phyloP scores from a whole-genome alignment of 1,140 invertebrate species.

The Bemisia tabaci region DNA sequence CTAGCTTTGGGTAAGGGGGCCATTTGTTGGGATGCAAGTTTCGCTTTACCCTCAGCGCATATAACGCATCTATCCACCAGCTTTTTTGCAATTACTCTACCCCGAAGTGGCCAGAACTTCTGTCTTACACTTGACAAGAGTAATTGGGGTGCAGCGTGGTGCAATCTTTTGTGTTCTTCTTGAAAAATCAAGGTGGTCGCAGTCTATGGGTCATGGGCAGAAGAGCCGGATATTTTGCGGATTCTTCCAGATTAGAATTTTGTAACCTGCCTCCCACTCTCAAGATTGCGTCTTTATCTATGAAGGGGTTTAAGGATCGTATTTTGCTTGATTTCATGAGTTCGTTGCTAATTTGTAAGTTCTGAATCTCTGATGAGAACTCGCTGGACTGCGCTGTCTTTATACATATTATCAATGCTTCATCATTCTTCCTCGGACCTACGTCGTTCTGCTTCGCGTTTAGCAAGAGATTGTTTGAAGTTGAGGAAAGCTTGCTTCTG shows the following conservation, averaged over 20 bases:
- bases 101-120: neutral
- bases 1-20: conserved; percentile 23
- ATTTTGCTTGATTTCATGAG: neutral
- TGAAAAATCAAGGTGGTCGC: neutral
- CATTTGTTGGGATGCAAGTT: conserved; percentile 23
- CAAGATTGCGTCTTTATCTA: neutral
- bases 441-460: no score
- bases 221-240: neutral
- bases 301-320: neutral
- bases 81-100: neutral
- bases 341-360: no score
- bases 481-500: no score
- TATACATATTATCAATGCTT: no score
- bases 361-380: no score
- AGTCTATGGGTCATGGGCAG: neutral
- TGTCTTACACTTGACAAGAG: neutral
- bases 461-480: no score
- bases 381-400: no score
- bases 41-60: conserved; percentile 15
- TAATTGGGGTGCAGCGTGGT: neutral
- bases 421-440: no score
- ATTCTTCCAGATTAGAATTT: neutral
- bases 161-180: neutral
- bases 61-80: conserved; percentile 22
- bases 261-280: neutral